Evolutionary conservation across 2,888 invertebrate genomes (phyloP).

Genomic region (Trichogramma dendrolimi): DNA sequence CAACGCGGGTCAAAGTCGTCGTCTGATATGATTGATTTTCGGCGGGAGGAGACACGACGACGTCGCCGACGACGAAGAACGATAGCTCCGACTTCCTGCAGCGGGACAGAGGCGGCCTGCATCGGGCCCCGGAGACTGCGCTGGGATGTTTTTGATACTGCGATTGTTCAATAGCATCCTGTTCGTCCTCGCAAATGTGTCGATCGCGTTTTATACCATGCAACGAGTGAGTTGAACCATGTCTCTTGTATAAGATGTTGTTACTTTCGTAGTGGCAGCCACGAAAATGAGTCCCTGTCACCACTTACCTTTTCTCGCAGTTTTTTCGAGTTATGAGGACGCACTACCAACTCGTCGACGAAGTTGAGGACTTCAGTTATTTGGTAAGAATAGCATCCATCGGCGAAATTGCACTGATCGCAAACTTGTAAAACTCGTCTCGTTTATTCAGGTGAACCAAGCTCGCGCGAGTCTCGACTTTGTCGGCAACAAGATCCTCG

Average conservation of each 20-base stretch:
- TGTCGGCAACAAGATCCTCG: constrained; percentile 37
- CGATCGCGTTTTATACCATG: constrained; percentile 36
- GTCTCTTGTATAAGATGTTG: too few species aligned
- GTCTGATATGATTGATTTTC: too few species aligned
- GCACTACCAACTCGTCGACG: constrained; percentile 38
- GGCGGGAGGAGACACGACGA: too few species aligned
- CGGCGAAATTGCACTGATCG: too few species aligned
- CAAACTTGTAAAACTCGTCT: not conserved
- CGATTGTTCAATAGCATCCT: constrained; percentile 39
- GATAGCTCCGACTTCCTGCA: too few species aligned
- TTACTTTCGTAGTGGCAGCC: too few species aligned
- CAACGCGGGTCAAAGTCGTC: too few species aligned
- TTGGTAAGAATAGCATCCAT: constrained; percentile 33
- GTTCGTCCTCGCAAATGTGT: constrained; percentile 36
- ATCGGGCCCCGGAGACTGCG: too few species aligned
- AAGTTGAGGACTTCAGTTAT: constrained; percentile 37
- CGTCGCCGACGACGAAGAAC: too few species aligned
- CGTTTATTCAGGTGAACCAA: constrained; percentile 36
- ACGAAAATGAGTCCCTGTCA: too few species aligned
- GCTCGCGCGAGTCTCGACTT: constrained; percentile 41
- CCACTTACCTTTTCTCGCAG: constrained; percentile 24
- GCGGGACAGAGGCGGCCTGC: too few species aligned
- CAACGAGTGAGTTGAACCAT: constrained; percentile 37
- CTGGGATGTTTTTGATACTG: constrained; percentile 35
- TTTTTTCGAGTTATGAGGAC: constrained; percentile 38